Conservation (phyloP, 2,888 invertebrate species). For the Cheilosia vulpina region DNA sequence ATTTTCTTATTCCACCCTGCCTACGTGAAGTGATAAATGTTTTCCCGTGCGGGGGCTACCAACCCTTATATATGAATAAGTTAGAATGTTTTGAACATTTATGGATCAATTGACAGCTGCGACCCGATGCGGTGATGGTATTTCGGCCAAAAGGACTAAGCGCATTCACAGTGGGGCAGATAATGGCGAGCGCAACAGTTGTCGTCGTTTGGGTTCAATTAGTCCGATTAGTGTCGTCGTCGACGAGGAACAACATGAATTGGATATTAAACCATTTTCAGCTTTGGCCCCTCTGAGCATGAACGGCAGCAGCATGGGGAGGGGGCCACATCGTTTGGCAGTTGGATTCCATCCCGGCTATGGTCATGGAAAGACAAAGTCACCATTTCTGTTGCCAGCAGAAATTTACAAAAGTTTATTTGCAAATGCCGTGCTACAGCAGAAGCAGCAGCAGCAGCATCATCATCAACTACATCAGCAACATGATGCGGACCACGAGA, state of each 20-base stretch:
- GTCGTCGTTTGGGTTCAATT: slow-evolving; percentile 72
- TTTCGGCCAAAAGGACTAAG: slow-evolving; percentile 52
- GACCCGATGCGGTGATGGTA: slow-evolving; percentile 37
- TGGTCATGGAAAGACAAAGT: slow-evolving; percentile 71
- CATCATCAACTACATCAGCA: slow-evolving; percentile 43
- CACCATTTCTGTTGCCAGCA: slow-evolving; percentile 88
- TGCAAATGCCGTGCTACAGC: slow-evolving; percentile 87
- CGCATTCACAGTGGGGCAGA: slow-evolving; percentile 31
- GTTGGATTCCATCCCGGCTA: slow-evolving; percentile 75
- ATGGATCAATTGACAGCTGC: slow-evolving; percentile 68
- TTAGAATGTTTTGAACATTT: slow-evolving; percentile 50
- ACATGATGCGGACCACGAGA: slow-evolving; percentile 50
- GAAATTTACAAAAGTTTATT: slow-evolving; percentile 92
- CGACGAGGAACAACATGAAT: slow-evolving; percentile 64
- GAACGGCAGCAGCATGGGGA: slow-evolving; percentile 59
- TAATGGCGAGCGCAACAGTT: slow-evolving; percentile 68
- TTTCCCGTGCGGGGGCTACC: slow-evolving; percentile 8
- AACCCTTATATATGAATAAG: slow-evolving; percentile 57
- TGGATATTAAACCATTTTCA: slow-evolving; percentile 75
- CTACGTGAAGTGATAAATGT: slow-evolving; percentile 61
- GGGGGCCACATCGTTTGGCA: slow-evolving; percentile 63
- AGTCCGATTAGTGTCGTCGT: slow-evolving; percentile 71
- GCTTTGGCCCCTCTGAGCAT: slow-evolving; percentile 63
- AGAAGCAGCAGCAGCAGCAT: slow-evolving; percentile 79
- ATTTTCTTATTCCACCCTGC: slow-evolving; percentile 57